Evolutionary conservation across 1,140 invertebrate species (phyloP).

Genomic region (Lordiphosa collinella): DNA sequence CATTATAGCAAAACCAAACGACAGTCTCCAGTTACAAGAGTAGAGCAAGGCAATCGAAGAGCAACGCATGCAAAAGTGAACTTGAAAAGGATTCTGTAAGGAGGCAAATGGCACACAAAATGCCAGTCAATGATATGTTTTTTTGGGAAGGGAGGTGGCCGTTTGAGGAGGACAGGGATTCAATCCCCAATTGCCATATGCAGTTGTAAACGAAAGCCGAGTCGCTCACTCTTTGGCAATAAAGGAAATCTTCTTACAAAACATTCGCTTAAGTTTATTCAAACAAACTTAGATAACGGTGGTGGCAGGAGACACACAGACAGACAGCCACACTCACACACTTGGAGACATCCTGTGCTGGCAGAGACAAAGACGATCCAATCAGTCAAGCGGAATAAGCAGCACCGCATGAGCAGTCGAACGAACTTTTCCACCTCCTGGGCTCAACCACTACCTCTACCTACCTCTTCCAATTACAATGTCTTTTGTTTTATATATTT

Average conservation of each 20-base stretch:
- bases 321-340: neutral
- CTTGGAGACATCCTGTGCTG: constrained; percentile 32
- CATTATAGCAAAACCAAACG: constrained; percentile 53
- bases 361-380: constrained; percentile 69
- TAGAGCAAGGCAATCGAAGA: constrained; percentile 20
- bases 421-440: constrained; percentile 43
- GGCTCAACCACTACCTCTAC: constrained; percentile 3
- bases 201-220: constrained; percentile 58
- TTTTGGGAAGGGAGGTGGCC: constrained; percentile 11
- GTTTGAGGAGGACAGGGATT: neutral
- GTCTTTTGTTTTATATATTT: constrained; percentile 62
- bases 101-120: constrained; percentile 20
- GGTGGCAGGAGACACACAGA: neutral
- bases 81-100: constrained; percentile 40
- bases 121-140: constrained; percentile 43
- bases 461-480: constrained; percentile 62
- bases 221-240: constrained; percentile 59
- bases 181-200: constrained; percentile 29
- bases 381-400: constrained; percentile 77
- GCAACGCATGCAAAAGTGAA: constrained; percentile 52
- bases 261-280: constrained; percentile 78
- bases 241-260: constrained; percentile 77
- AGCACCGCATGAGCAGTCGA: constrained; percentile 63
- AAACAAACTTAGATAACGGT: constrained; percentile 73
- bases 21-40: constrained; percentile 31